Percentiles rank a stretch among this genome's conserved stretches.
These are phyloP conservation scores for Loris lydekkerianus DNA, from an alignment of 2,797 vertebrate species.

Conservation along the genomic window DNA sequence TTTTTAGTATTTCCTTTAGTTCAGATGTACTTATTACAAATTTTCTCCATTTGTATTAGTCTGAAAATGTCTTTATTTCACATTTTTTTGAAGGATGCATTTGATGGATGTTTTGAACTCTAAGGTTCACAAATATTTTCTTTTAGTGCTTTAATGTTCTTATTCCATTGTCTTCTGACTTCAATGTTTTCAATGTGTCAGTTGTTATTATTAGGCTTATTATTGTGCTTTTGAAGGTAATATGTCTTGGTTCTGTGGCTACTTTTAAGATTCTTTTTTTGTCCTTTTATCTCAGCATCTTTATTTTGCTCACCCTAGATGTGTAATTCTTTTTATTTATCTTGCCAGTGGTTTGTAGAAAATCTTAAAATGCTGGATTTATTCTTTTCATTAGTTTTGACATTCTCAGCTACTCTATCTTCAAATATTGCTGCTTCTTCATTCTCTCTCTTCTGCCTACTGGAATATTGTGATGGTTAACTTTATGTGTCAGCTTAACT, in stretches of 20 bases:
- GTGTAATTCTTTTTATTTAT: slow-evolving; percentile 12
- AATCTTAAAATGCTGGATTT: slow-evolving; percentile 39
- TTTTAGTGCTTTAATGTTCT: neutral
- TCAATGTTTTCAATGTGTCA: neutral
- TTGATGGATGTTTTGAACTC: neutral
- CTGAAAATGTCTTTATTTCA: neutral
- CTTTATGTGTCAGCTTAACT: neutral
- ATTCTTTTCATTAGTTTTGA: slow-evolving; percentile 7
- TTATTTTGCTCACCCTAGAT: neutral
- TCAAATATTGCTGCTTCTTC: neutral
- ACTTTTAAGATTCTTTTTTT: slow-evolving; percentile 43
- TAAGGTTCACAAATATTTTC: neutral
- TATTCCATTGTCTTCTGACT: neutral
- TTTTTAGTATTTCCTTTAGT: slow-evolving; percentile 13
- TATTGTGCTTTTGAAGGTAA: slow-evolving; percentile 14
- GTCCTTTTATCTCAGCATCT: neutral
- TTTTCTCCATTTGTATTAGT: slow-evolving; percentile 1
- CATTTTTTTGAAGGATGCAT: slow-evolving; percentile 22
- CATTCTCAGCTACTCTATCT: slow-evolving; percentile 9
- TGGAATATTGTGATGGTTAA: neutral
- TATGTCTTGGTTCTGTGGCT: neutral
- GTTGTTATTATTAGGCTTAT: neutral
- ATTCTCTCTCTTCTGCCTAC: neutral
- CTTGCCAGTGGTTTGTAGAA: neutral
- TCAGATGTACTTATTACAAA: slow-evolving; percentile 31